A percentile compares a stretch with the other conserved stretches of the same genome.
Conservation (phyloP, 2,113 vertebrate species). For the Trinectes maculatus region DNA sequence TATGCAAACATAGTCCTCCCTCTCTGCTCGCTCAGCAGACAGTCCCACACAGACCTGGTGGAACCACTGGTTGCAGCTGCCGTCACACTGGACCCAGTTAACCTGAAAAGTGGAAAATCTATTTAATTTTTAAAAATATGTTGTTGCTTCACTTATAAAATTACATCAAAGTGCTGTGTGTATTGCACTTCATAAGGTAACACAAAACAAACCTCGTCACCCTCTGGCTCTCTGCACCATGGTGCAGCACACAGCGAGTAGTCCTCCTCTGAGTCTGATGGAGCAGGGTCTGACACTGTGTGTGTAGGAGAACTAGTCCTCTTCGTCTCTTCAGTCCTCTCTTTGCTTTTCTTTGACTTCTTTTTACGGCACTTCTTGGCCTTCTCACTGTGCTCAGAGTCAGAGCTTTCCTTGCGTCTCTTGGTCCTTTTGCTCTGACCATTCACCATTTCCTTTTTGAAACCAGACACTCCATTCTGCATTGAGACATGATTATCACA, state of each 20-base stretch:
- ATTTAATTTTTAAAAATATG: background rate
- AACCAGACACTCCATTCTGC: constrained; percentile 82
- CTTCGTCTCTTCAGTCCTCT: constrained; percentile 77
- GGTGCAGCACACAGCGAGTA: constrained; percentile 93
- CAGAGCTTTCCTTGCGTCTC: constrained; percentile 85
- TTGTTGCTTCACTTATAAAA: background rate
- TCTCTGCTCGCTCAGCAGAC: constrained; percentile 94
- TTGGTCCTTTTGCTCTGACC: constrained; percentile 87
- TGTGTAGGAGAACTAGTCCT: constrained; percentile 73
- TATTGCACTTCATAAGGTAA: background rate
- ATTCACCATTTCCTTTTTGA: constrained; percentile 81
- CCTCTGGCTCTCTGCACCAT: constrained; percentile 94
- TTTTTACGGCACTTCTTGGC: constrained; percentile 88
- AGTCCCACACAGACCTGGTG: constrained; percentile 97
- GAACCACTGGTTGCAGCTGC: constrained; percentile 99
- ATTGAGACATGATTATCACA: background rate
- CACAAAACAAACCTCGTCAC: constrained; percentile 89
- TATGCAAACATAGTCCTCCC: constrained; percentile 95
- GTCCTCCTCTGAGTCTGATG: constrained; percentile 94
- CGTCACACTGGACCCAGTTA: constrained; percentile 98
- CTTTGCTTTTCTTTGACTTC: constrained; percentile 86
- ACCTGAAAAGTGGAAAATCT: constrained; percentile 82
- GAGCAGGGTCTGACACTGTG: constrained; percentile 83
- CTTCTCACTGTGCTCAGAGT: constrained; percentile 82
- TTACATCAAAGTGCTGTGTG: background rate